These are phyloP conservation scores for Miniopterus natalensis DNA, from an alignment of 2,113 vertebrate genomes.

Conservation along the genomic window DNA sequence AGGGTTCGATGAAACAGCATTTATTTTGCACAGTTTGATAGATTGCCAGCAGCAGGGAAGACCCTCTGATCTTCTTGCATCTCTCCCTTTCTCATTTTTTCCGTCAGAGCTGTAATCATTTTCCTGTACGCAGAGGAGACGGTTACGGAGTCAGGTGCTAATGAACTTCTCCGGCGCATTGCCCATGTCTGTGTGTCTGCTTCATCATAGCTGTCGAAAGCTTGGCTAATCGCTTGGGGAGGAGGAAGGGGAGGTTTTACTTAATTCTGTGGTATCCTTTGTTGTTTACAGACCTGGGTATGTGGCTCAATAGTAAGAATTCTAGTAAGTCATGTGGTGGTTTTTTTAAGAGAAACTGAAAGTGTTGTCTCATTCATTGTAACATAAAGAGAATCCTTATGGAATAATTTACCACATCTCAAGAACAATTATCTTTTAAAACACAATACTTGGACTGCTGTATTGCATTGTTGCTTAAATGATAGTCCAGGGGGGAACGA, in stretches of 20 bases:
- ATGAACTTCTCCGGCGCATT: conserved; percentile 52
- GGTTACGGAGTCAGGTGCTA: conserved; percentile 57
- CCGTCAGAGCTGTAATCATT: conserved; percentile 69
- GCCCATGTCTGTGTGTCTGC: conserved; percentile 47
- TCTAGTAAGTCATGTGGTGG: conserved; percentile 15
- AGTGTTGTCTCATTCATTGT: conserved; percentile 48
- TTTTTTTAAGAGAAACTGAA: conserved; percentile 39
- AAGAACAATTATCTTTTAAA: conserved; percentile 36
- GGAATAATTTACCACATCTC: neutral
- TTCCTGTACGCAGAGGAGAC: conserved; percentile 54
- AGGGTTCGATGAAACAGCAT: conserved; percentile 58
- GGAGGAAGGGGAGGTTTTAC: neutral
- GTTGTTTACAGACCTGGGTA: conserved; percentile 43
- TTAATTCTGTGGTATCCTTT: conserved; percentile 48
- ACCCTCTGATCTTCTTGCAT: conserved; percentile 57
- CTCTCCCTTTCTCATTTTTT: conserved; percentile 76
- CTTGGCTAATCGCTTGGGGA: conserved; percentile 2
- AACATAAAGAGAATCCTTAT: conserved; percentile 35
- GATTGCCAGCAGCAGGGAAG: conserved; percentile 51
- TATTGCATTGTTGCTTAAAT: neutral
- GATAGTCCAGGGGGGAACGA: neutral
- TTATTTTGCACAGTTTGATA: conserved; percentile 72
- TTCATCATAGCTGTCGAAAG: conserved; percentile 52
- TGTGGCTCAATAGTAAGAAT: conserved; percentile 2
- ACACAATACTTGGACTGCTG: neutral